Percentiles rank a stretch among this genome's conserved stretches.
phyloP scores from a whole-genome alignment of 2,113 vertebrate species.

The Cyanoramphus novaezelandiae region DNA sequence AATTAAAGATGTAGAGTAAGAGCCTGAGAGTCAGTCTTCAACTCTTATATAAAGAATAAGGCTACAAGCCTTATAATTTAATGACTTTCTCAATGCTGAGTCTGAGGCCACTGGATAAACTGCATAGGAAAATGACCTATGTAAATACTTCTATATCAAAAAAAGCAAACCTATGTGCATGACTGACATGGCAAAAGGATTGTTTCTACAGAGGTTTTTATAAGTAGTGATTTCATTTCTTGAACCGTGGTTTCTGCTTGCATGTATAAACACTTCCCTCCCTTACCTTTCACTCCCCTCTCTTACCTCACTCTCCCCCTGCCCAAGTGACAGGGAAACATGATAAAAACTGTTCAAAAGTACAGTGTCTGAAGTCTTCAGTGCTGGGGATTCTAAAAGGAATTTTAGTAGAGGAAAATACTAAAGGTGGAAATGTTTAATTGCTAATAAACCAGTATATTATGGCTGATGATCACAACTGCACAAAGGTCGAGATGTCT shows the following conservation, averaged over 20 bases:
- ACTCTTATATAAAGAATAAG: background rate
- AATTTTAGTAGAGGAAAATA: background rate
- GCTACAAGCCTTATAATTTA: background rate
- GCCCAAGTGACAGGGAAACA: background rate
- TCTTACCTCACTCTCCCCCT: background rate
- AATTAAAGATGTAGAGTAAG: background rate
- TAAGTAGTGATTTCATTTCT: background rate
- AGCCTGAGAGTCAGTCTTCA: background rate
- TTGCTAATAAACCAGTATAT: background rate
- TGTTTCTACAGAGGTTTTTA: conserved; percentile 18
- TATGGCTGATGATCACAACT: background rate
- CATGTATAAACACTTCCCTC: background rate
- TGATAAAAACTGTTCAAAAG: background rate
- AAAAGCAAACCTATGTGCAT: background rate
- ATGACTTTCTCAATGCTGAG: background rate
- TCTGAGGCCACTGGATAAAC: background rate
- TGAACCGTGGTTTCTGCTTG: conserved; percentile 2
- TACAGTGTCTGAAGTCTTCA: background rate
- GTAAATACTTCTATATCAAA: conserved; percentile 29
- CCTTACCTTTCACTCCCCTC: background rate
- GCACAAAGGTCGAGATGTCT: background rate
- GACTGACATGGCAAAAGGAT: background rate
- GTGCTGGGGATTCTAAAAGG: background rate
- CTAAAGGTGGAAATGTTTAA: background rate
- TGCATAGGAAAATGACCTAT: background rate